A percentile compares a stretch with the other conserved stretches of the same genome.
Conservation (phyloP, 2,113 vertebrate genomes). For the Tamias sibiricus region DNA sequence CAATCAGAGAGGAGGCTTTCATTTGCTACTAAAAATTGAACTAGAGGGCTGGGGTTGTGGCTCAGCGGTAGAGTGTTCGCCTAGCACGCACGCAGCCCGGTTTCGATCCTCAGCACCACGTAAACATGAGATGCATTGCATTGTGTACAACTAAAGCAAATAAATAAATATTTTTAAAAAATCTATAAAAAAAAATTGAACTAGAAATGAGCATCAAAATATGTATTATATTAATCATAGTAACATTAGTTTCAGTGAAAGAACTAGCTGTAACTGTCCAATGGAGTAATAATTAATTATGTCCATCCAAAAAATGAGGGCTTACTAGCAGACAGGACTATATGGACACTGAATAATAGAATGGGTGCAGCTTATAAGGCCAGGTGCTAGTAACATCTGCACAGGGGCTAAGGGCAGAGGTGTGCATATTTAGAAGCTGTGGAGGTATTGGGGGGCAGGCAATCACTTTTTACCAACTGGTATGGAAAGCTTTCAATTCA, state of each 20-base stretch:
- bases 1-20: neutral
- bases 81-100: too few relatives aligned
- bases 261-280: neutral
- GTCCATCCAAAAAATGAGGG: neutral
- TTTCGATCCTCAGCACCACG: too few relatives aligned
- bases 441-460: neutral
- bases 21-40: neutral
- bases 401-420: neutral
- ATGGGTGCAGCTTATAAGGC: neutral
- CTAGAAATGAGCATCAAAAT: neutral
- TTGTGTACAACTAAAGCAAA: too few relatives aligned
- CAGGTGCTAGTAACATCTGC: neutral
- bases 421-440: neutral
- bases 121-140: too few relatives aligned
- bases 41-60: too few relatives aligned
- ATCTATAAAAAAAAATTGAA: too few relatives aligned
- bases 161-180: too few relatives aligned
- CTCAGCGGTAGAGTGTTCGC: too few relatives aligned
- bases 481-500: neutral
- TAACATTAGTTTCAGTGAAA: neutral
- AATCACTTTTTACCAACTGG: conserved; percentile 1
- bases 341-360: neutral
- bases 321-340: neutral
- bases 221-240: neutral
- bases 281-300: neutral